Base-by-base conservation (phyloP, 2,888 invertebrate genomes). In the Megalurothrips usitatus region DNA sequence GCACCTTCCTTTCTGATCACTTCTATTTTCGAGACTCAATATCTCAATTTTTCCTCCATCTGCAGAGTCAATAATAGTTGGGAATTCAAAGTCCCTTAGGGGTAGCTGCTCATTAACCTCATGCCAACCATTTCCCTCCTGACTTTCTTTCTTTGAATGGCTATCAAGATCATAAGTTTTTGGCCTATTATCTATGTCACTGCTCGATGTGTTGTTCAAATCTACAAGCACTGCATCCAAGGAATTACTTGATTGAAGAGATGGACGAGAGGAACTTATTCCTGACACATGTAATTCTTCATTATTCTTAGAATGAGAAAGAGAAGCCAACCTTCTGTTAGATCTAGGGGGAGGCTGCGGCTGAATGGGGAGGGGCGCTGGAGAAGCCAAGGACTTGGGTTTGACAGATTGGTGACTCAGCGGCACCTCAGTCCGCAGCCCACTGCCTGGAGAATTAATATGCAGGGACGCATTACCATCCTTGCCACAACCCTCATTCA, bases 281-380 rank as follows among this genome's bases (percentile, higher is more conserved):
- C 68, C 68, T 6, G 68, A 68, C n/a, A 68, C 68, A 68, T n/a
- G 11, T 4, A 68, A 23, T 11, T 68, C 68, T n/a, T 23, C 26
- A 68, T 4, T n/a, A 23, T 68, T 68, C 0, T 68, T 68, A 23
- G 23, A 68, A n/a, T 23, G 26, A 2, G 68, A 23, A 11, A 68
- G 23, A 23, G 68, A 68, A 23, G 23, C 23, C 23, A 23, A 68
- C 68, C 68, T 68, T 68, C 23, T 68, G 26, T 68, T 68, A 3
- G 23, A 68, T 26, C 68, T 68, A 68, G 68, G 68, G 23, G 68
- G 68, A 68, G 68, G 68, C 23, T 68, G 68, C 6, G 68, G 68
- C 52, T 52, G 12, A n/a, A 23, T 23, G 11, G 68, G 68, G 11
- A n/a, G 68, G 23, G 58, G 58, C 58, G 14, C 58, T 17, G 17